Evolutionary conservation across 2,797 vertebrate genomes (phyloP), one percentile per base, ranked within the genome.

Genomic region (Echiichthys vipera): DNA sequence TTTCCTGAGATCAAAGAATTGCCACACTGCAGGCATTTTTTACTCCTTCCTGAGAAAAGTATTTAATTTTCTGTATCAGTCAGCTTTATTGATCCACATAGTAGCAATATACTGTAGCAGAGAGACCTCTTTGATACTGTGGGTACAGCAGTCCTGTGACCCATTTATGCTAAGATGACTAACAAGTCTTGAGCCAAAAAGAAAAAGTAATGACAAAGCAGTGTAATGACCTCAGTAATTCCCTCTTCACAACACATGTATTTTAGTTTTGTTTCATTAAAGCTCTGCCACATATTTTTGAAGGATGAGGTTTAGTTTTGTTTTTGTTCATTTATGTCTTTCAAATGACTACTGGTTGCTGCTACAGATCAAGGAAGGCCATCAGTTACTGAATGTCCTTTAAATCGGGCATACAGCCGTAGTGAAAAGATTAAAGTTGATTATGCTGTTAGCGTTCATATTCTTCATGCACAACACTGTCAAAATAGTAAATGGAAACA

Each of bases 1-100:
- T 80, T 80, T 61, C n/a, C 61, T 45, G 61, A 90, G 84, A 89
- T 89, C 84, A 86, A 85, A 89, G 84, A 71, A 79, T 55, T 82
- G 77, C 58, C 65, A 82, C 66, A 75, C 53, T 62, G 76, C 69
- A 75, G 71, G 62, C 57, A 54, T 65, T 70, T 78, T 80, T 83
- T 45, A 50, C 61, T 69, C 64, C 47, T 57, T 40, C 66, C 66
- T 27, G 30, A 54, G 54, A 54, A 71, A 65, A 45, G 25, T 27
- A 78, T 64, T 82, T 73, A 42, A 84, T 71, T 88, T 70, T 86
- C 65, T 80, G 45, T 49, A 54, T 81, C 51, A 74, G 69, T 76
- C 51, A 74, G 57, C 61, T 40, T 65, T 66, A 79, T 68, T 80
- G 78, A 88, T 80, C 74, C 54, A 57, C 39, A 66, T 39, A 47